These are phyloP conservation scores for Buathra laborator DNA, from an alignment of 2,888 invertebrate genomes.

Conservation along the genomic window DNA sequence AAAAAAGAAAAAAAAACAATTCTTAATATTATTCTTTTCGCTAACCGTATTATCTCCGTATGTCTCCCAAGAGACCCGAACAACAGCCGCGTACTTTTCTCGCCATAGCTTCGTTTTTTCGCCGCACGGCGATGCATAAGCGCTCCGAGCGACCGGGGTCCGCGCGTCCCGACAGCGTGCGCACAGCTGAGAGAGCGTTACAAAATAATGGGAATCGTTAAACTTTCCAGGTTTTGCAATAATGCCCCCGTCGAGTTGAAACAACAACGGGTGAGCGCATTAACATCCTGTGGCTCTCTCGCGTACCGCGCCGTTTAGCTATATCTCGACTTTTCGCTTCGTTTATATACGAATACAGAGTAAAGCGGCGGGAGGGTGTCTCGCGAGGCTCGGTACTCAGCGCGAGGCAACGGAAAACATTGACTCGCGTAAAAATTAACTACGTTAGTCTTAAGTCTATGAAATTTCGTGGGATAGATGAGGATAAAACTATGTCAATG, in stretches of 20 bases:
- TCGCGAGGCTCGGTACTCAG: too few relatives aligned
- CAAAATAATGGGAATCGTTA: slow-evolving; percentile 81
- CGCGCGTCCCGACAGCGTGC: slow-evolving; percentile 61
- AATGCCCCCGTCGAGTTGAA: slow-evolving; percentile 59
- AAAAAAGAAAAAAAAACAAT: too few relatives aligned
- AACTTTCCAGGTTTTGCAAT: slow-evolving; percentile 81
- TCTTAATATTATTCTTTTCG: too few relatives aligned
- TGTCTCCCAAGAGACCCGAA: too few relatives aligned
- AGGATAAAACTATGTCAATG: too few relatives aligned
- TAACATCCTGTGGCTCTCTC: slow-evolving; percentile 68
- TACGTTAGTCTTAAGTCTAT: too few relatives aligned
- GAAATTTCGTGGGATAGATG: too few relatives aligned
- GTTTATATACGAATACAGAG: too few relatives aligned
- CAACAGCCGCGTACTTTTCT: background rate
- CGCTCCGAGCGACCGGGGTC: background rate
- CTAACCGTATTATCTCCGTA: too few relatives aligned
- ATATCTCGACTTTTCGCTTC: background rate
- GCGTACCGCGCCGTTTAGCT: background rate
- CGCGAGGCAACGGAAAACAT: too few relatives aligned
- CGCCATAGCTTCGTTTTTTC: background rate
- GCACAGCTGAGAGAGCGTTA: slow-evolving; percentile 69
- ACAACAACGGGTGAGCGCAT: slow-evolving; percentile 69
- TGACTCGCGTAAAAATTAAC: too few relatives aligned
- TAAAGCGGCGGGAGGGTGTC: too few relatives aligned
- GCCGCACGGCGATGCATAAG: background rate